Percentiles rank a stretch among this genome's conserved stretches.
phyloP scores from a whole-genome alignment of 2,888 invertebrate genomes.

The Dorcus hopei region DNA sequence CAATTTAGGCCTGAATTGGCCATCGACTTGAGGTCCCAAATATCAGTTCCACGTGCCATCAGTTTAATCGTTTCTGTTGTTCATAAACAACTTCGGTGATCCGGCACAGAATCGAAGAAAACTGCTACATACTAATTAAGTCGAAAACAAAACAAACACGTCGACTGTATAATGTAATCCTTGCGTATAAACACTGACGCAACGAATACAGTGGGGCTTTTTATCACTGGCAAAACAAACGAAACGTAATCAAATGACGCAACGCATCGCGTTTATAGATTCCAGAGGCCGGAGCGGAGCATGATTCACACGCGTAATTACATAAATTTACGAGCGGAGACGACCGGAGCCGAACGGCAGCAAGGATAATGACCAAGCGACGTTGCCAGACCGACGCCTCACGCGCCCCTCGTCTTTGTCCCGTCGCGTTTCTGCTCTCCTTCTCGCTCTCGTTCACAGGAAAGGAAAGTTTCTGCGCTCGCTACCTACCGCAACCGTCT shows the following conservation, averaged over 20 bases:
- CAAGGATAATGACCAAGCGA: constrained; percentile 28
- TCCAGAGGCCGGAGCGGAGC: constrained; percentile 20
- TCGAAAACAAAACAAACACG: constrained; percentile 13
- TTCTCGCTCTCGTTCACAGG: background rate
- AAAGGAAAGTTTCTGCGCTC: background rate
- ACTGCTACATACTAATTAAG: no score
- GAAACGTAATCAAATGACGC: constrained; percentile 9
- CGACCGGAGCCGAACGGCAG: constrained; percentile 27
- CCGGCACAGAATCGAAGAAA: no score
- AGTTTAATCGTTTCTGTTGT: no score
- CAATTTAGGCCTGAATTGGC: no score
- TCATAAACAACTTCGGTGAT: no score
- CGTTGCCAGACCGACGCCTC: constrained; percentile 11
- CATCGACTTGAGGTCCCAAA: no score
- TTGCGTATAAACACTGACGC: no score
- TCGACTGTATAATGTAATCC: background rate
- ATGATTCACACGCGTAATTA: constrained; percentile 31
- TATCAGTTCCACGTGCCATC: no score
- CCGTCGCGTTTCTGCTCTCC: no score
- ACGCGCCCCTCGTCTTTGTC: background rate
- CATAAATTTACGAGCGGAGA: constrained; percentile 31
- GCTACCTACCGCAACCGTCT: background rate
- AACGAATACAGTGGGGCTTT: no score
- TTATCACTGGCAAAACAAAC: background rate
- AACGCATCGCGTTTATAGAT: constrained; percentile 26